Conservation (phyloP, 2,797 vertebrate genomes). For the Sebastes steindachneri region DNA sequence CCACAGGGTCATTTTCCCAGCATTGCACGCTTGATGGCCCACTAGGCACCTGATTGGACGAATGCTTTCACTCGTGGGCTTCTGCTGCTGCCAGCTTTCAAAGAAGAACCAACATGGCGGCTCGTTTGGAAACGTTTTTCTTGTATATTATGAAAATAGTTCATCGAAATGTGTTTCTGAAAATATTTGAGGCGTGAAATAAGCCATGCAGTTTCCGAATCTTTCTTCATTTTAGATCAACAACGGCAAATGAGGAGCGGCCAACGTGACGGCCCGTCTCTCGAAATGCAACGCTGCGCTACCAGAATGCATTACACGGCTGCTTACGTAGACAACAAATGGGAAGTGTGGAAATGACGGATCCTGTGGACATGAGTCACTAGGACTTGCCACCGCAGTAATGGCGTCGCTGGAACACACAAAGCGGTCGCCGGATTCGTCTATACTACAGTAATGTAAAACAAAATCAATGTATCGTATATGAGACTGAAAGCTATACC, state of each 20-base stretch:
- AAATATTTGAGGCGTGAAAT: too few species aligned
- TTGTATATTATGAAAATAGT: background rate
- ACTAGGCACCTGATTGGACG: background rate
- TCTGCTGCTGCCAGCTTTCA: background rate
- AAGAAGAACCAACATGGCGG: background rate
- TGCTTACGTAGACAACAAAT: too few species aligned
- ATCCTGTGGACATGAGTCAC: background rate
- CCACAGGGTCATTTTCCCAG: too few species aligned
- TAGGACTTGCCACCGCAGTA: background rate
- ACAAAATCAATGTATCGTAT: slow-evolving; percentile 22
- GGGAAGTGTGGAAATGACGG: too few species aligned
- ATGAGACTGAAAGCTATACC: slow-evolving; percentile 17
- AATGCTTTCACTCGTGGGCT: background rate
- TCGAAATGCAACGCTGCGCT: too few species aligned
- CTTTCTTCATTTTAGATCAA: too few species aligned
- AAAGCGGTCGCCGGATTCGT: background rate
- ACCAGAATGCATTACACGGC: too few species aligned
- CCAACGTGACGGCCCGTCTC: too few species aligned
- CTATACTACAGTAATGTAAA: slow-evolving; percentile 16
- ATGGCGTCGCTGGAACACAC: background rate
- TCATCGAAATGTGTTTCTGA: too few species aligned
- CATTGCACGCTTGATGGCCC: background rate
- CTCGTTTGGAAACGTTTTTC: background rate
- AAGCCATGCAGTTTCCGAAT: too few species aligned
- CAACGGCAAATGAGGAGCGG: too few species aligned